phyloP scores from a whole-genome alignment of 2,888 invertebrate genomes.

The Pherbina coryleti region DNA sequence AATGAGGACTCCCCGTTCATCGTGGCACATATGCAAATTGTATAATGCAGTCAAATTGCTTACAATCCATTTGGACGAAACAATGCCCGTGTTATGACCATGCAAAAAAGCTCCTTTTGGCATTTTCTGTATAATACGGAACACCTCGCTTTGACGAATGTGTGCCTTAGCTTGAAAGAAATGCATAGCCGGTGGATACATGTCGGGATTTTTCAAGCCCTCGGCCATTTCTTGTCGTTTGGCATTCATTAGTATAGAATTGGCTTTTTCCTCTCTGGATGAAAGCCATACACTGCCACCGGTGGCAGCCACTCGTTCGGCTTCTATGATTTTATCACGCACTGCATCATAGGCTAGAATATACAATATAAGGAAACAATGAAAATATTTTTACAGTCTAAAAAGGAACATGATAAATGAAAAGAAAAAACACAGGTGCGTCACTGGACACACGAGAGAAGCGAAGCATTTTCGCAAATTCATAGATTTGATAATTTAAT shows the following conservation, averaged over 20 bases:
- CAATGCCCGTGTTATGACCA: conserved; percentile 72
- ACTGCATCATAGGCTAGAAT: conserved; percentile 63
- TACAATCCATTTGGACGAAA: conserved; percentile 72
- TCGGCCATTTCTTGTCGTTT: conserved; percentile 66
- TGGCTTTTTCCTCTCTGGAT: conserved; percentile 66
- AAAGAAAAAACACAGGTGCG: too few species aligned
- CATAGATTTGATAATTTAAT: too few species aligned
- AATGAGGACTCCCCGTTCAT: conserved; percentile 63
- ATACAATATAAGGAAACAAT: too few species aligned
- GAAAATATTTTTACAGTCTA: too few species aligned
- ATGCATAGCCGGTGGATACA: conserved; percentile 73
- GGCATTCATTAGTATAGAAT: conserved; percentile 68
- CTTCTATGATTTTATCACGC: conserved; percentile 66
- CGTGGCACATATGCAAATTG: conserved; percentile 64
- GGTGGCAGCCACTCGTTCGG: conserved; percentile 61
- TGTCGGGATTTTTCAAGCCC: conserved; percentile 64
- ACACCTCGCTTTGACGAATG: conserved; percentile 73
- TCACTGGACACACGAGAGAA: too few species aligned
- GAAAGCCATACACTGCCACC: conserved; percentile 66
- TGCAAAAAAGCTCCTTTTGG: conserved; percentile 76
- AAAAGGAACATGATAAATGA: too few species aligned
- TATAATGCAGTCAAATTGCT: conserved; percentile 71
- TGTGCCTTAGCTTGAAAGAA: conserved; percentile 72
- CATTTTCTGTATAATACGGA: conserved; percentile 73
- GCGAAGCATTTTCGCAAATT: too few species aligned